A percentile compares a stretch with the other conserved stretches of the same genome.
These are phyloP conservation scores for Calliopum simillimum DNA, from an alignment of 2,888 invertebrate species.

Conservation along the genomic window DNA sequence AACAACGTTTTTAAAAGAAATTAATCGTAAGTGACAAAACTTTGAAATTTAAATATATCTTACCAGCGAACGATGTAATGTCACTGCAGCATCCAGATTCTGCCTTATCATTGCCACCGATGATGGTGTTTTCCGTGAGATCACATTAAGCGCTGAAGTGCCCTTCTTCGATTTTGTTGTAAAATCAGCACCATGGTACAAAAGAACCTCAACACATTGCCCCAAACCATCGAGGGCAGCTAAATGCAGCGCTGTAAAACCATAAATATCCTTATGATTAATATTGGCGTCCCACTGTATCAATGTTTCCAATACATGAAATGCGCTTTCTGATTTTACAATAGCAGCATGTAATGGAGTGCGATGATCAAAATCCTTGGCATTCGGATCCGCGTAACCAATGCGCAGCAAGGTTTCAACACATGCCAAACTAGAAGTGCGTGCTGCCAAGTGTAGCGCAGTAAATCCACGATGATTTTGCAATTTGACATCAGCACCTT, in stretches of 20 bases:
- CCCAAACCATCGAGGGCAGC: slow-evolving; percentile 88
- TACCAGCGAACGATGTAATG: slow-evolving; percentile 80
- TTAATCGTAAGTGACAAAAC: no score
- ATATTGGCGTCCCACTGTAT: slow-evolving; percentile 85
- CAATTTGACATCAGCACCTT: slow-evolving; percentile 80
- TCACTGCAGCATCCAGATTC: slow-evolving; percentile 84
- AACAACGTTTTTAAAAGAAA: no score
- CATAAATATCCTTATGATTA: no score
- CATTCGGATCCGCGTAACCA: slow-evolving; percentile 82
- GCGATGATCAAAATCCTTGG: slow-evolving; percentile 82
- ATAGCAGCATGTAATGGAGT: no score
- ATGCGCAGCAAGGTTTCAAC: slow-evolving; percentile 81
- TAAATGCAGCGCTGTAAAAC: no score
- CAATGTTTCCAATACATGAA: slow-evolving; percentile 82
- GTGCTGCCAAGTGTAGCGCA: slow-evolving; percentile 85
- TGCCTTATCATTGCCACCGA: slow-evolving; percentile 85
- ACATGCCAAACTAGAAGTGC: slow-evolving; percentile 83
- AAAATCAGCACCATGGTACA: slow-evolving; percentile 87
- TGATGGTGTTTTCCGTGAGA: slow-evolving; percentile 87
- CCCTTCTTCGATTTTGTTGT: no score
- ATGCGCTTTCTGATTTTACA: slow-evolving; percentile 82
- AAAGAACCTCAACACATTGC: slow-evolving; percentile 85
- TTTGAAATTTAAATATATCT: no score
- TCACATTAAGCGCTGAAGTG: slow-evolving; percentile 85
- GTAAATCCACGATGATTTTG: slow-evolving; percentile 85